Percentiles rank a stretch among this genome's conserved stretches.
Evolutionary conservation across 2,113 vertebrate species (phyloP).

Genomic region (Ageneiosus marmoratus): DNA sequence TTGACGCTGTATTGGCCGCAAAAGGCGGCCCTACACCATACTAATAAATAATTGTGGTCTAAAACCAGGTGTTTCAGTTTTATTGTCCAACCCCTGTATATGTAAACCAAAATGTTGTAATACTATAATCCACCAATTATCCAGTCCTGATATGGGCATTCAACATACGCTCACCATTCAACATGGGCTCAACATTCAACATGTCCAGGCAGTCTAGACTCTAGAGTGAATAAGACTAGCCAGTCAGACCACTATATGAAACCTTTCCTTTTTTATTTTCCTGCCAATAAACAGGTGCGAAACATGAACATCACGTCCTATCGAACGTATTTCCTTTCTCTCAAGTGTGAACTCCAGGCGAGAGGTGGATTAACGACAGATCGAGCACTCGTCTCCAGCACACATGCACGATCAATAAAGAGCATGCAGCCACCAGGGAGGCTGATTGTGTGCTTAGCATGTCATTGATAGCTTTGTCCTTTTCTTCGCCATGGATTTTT

Average conservation of each 20-base stretch:
- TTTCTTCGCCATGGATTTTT: background rate
- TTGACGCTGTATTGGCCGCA: too few species aligned
- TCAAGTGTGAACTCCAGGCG: background rate
- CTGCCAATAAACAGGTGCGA: background rate
- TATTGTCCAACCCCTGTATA: too few species aligned
- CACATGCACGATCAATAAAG: constrained; percentile 13
- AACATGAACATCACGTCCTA: background rate
- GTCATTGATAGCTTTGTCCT: constrained; percentile 9
- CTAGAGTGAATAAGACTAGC: background rate
- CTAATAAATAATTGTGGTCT: too few species aligned
- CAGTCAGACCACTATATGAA: too few species aligned
- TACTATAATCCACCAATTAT: background rate
- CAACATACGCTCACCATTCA: too few species aligned
- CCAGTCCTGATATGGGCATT: background rate
- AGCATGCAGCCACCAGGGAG: constrained; percentile 6
- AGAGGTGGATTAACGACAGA: background rate
- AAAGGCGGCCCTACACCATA: too few species aligned
- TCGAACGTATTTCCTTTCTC: background rate
- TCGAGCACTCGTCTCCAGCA: background rate
- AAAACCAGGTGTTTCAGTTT: too few species aligned
- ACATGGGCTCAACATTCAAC: background rate
- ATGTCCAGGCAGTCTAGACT: background rate
- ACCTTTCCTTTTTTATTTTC: too few species aligned
- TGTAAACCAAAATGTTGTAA: too few species aligned
- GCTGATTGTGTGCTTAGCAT: constrained; percentile 30